Evolutionary conservation across 2,113 vertebrate species (phyloP), one percentile per base, ranked within the genome.

Genomic region (Vulpes lagopus): DNA sequence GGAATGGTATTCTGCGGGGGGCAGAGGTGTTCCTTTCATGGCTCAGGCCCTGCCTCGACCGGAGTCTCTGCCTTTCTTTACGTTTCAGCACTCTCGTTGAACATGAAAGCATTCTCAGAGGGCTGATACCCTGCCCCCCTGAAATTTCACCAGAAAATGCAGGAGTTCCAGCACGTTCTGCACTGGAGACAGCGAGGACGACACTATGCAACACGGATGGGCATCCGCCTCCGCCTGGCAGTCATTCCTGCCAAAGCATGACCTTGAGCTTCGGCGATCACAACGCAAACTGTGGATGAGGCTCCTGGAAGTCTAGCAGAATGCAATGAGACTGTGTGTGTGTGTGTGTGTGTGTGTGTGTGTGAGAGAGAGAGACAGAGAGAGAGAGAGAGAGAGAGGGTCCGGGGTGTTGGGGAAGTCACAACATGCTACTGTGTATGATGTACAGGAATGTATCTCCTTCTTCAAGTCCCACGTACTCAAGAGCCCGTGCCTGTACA

Each of bases 281-380:
- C 49, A 90, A 7, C 19, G 27, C 79, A 93, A 88, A 35, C 22
- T 10, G 23, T 3, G 15, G 22, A 55, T 60, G 20, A 80, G 81
- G 12, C 3, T 64, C 12, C 87, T 83, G 1, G 2, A 93, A 73
- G 35, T 59, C 49, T 76, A 55, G 8, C 38, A 65, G 25, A 73
- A 62, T 14, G 20, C 25, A 71, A 16, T 14, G 16, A 82, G 38
- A 38, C 14, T 14, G 20, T 30, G 67, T 35, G 51, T 17, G 51
- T 35, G 11, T 35, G 20, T 59, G 35, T 35, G 35, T 35, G 35
- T 35, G 35, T 35, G 35, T 35, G 35, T 35, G 19, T 15, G 7
- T 43, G 20, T 1, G 0, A n/a, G 2, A 1, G 14, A 22, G 43
- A 43, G 43, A 1, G 14, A 22, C 5, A 43, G 43, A 43, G 43